Conservation (phyloP, 1,140 invertebrate species). For the Zaprionus ghesquierei region DNA sequence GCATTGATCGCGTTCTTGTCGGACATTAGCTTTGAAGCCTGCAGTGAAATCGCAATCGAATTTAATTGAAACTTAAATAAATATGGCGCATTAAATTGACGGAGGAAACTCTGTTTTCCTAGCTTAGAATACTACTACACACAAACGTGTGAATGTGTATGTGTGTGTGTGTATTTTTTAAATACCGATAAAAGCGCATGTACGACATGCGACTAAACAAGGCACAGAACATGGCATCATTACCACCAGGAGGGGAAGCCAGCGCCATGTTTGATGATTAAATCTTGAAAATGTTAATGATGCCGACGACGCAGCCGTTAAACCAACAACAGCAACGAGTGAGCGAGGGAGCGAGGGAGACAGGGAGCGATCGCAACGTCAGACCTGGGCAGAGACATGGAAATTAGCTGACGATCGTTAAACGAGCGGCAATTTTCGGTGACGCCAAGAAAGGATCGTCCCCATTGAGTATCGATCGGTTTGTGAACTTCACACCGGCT, state of each 20-base stretch:
- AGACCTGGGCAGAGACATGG: conserved; percentile 44
- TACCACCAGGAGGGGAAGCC: conserved; percentile 59
- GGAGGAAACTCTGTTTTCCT: conserved; percentile 8
- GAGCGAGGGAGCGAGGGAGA: neutral
- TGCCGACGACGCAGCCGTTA: conserved; percentile 67
- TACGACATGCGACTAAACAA: conserved; percentile 77
- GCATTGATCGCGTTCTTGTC: too few relatives aligned
- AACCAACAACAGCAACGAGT: conserved; percentile 33
- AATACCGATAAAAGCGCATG: conserved; percentile 79
- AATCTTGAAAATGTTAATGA: conserved; percentile 80
- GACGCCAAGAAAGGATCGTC: conserved; percentile 50
- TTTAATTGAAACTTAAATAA: conserved; percentile 32
- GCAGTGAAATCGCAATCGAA: neutral
- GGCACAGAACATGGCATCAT: conserved; percentile 76
- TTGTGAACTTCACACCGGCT: neutral
- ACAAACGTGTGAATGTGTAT: neutral
- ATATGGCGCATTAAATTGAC: conserved; percentile 46
- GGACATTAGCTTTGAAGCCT: neutral
- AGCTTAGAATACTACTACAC: neutral
- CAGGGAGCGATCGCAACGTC: neutral
- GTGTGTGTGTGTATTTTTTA: conserved; percentile 55
- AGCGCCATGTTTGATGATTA: conserved; percentile 81
- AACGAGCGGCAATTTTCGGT: conserved; percentile 66
- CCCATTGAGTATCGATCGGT: neutral
- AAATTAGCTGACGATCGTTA: conserved; percentile 79